Evolutionary conservation across 2,888 invertebrate genomes (phyloP).

Genomic region (Molorchus minor): DNA sequence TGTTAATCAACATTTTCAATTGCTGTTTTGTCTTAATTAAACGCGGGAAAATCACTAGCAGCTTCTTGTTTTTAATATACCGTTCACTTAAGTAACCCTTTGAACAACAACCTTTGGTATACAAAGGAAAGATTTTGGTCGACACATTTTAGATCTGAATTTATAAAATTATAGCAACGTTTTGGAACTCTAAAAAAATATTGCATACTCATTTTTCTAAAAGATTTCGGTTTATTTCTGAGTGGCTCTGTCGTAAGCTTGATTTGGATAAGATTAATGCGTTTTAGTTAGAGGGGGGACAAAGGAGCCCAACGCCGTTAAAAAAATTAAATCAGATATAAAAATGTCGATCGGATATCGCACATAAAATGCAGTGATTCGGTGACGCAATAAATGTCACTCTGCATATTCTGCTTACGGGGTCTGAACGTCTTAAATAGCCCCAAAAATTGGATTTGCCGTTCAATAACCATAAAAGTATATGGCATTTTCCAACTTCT

Average conservation of each 20-base stretch:
- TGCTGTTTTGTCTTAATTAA: slow-evolving; percentile 11
- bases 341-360: slow-evolving; percentile 57
- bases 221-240: too few relatives aligned
- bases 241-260: too few relatives aligned
- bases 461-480: slow-evolving; percentile 64
- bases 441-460: slow-evolving; percentile 64
- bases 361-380: slow-evolving; percentile 59
- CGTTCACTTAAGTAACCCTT: too few relatives aligned
- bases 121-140: too few relatives aligned
- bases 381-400: slow-evolving; percentile 58
- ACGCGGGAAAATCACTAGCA: background rate
- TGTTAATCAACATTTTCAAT: slow-evolving; percentile 40
- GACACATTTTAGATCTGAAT: too few relatives aligned
- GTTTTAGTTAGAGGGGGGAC: too few relatives aligned
- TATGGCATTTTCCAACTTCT: slow-evolving; percentile 62
- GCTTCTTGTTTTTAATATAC: too few relatives aligned
- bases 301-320: background rate
- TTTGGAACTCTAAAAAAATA: too few relatives aligned
- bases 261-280: too few relatives aligned
- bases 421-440: slow-evolving; percentile 61
- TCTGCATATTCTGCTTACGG: slow-evolving; percentile 58
- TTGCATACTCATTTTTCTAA: too few relatives aligned
- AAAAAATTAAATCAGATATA: slow-evolving; percentile 50
- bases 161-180: too few relatives aligned
- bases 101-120: too few relatives aligned